phyloP scores from a whole-genome alignment of 2,888 invertebrate species.

The Tiliacea aurago region DNA sequence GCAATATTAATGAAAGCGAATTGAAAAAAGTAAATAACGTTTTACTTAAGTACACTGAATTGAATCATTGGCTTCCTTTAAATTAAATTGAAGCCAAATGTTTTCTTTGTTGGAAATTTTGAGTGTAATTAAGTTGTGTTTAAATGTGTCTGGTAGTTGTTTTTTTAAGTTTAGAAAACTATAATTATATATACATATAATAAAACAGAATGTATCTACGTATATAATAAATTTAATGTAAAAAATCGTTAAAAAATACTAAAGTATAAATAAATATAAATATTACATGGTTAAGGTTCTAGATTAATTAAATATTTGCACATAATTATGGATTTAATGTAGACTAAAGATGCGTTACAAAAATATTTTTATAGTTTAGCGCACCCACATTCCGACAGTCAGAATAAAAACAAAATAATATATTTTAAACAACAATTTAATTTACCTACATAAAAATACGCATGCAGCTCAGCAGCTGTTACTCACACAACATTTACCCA shows the following conservation, averaged over 20 bases:
- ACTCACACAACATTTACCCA: slow-evolving; percentile 2
- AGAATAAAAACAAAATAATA: background rate
- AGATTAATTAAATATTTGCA: background rate
- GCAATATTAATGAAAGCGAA: slow-evolving; percentile 56
- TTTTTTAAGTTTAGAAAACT: too few species aligned
- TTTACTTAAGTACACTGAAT: slow-evolving; percentile 40
- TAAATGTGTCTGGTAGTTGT: background rate
- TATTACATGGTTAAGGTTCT: background rate
- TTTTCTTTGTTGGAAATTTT: slow-evolving; percentile 12
- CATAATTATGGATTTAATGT: background rate
- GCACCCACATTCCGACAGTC: background rate
- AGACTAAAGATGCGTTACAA: background rate
- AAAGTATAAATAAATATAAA: background rate
- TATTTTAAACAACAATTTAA: background rate
- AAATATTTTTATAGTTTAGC: background rate
- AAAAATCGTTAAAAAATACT: background rate
- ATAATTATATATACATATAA: too few species aligned
- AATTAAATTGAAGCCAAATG: slow-evolving; percentile 25
- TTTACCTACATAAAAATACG: background rate
- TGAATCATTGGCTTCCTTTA: slow-evolving; percentile 28
- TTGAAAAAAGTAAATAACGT: slow-evolving; percentile 48
- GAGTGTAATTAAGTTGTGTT: slow-evolving; percentile 5
- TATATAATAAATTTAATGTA: too few species aligned
- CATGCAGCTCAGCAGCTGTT: background rate
- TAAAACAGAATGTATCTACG: too few species aligned